Base-by-base conservation (phyloP, 2,888 invertebrate species). In the Eubasilissa splendida region DNA sequence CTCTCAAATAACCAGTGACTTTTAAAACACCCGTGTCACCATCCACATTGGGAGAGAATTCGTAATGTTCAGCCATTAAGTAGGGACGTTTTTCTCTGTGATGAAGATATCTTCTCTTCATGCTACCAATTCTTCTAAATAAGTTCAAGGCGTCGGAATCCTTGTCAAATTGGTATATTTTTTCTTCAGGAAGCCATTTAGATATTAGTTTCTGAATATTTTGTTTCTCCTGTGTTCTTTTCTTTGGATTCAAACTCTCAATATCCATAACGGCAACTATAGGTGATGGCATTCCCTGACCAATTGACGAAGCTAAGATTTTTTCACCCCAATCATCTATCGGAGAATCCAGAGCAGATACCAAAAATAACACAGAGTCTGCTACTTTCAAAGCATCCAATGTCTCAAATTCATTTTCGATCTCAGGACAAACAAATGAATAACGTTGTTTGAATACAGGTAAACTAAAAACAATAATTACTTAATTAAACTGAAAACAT, bases 401-500 rank as follows among this genome's bases (percentile, higher is more conserved):
- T 5, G 94, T 89, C 42, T 93, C 93, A 87, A 95, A 93, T 63
- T 96, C 92, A 88, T 96, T 94, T 22, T 94, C 94, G 22, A 92
- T 87, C 82, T 94, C 92, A 12, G 97, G 96, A 9, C 93, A 90
- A 58, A 96, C 88, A 85, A 98, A 94, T 0, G 96, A 93, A 87
- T 96, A 96, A n/a, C 96, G 91, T 87, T 97, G 96, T 87, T 98
- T 97, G 87, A 97, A 96, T 84, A 96, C 92, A 11, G 96, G 95
- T 83, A 96, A 86, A 85, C 96, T 96, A 87, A 85, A 91, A 91
- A 79, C 5, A 50, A 11, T 42, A 42, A 42, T 42, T 42, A 5
- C 42, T 42, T 5, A 42, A 42, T 42, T 42, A 42, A 42, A 42
- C 7, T 42, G 42, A 7, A 42, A 42, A 42, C 42, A 42, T 42